Evolutionary conservation across 2,797 vertebrate species (phyloP).

Genomic region (Paguma larvata): DNA sequence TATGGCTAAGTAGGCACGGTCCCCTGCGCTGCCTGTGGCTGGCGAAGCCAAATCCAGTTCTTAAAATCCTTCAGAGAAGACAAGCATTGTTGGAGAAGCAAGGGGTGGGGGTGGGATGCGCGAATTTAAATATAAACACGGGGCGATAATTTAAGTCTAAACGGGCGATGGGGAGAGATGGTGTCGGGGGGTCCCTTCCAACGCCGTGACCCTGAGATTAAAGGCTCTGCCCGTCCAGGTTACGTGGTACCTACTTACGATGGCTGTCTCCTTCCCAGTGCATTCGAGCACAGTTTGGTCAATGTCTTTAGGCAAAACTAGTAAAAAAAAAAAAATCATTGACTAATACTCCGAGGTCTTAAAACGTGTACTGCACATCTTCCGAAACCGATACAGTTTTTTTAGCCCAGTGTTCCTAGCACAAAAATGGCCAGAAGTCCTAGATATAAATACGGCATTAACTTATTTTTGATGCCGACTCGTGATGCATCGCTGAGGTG

Average conservation of each 20-base stretch:
- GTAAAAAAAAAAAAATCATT: neutral
- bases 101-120: neutral
- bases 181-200: rapidly evolving
- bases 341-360: neutral
- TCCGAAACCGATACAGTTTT: neutral
- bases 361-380: neutral
- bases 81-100: neutral
- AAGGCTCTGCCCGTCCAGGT: neutral
- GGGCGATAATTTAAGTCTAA: neutral
- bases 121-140: neutral
- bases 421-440: neutral
- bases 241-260: rapidly evolving
- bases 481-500: neutral
- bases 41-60: neutral
- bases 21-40: neutral
- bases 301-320: neutral
- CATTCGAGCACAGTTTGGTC: rapidly evolving
- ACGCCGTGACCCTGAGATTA: neutral
- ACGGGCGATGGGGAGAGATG: neutral
- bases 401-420: neutral
- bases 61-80: neutral
- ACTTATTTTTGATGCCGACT: neutral
- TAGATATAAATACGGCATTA: constrained; percentile 4
- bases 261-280: neutral
- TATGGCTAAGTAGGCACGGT: neutral